Evolutionary conservation across 2,888 invertebrate genomes (phyloP).

Genomic region (Exocentrus adspersus): DNA sequence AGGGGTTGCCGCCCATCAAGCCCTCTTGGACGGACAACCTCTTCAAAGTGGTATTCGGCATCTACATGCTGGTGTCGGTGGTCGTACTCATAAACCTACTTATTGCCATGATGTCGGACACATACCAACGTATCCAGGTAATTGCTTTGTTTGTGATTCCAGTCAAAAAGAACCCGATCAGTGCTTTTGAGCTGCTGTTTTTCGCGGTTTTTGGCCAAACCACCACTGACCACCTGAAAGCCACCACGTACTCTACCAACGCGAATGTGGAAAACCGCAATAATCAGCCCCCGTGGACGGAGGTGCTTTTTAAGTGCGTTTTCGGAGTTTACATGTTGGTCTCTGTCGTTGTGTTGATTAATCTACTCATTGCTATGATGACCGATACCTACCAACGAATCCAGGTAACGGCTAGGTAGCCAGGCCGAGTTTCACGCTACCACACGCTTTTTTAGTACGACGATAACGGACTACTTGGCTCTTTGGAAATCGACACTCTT

Average conservation of each 20-base stretch:
- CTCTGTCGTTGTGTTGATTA: constrained; percentile 98
- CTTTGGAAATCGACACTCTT: neutral
- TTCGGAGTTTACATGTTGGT: constrained; percentile 98
- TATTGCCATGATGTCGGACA: constrained; percentile 99
- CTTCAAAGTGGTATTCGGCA: constrained; percentile 93
- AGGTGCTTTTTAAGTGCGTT: constrained; percentile 86
- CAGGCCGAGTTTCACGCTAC: constrained; percentile 30
- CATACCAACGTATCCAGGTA: constrained; percentile 99
- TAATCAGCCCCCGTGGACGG: constrained; percentile 83
- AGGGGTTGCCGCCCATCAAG: constrained; percentile 77
- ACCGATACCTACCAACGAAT: constrained; percentile 99
- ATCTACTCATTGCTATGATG: constrained; percentile 99
- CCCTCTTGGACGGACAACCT: constrained; percentile 86
- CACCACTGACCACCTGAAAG: constrained; percentile 82
- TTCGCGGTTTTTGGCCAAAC: constrained; percentile 98
- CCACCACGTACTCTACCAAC: constrained; percentile 67
- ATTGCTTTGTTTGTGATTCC: constrained; percentile 70
- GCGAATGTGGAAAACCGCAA: constrained; percentile 50
- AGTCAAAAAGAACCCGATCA: constrained; percentile 91
- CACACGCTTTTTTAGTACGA: constrained; percentile 34
- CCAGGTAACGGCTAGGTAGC: constrained; percentile 74
- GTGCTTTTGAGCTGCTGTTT: constrained; percentile 97
- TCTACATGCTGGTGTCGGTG: constrained; percentile 97
- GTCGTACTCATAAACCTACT: constrained; percentile 98
- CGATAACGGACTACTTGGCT: neutral